Conservation (phyloP, 2,797 vertebrate species). For the Sebastes wilsoni region DNA sequence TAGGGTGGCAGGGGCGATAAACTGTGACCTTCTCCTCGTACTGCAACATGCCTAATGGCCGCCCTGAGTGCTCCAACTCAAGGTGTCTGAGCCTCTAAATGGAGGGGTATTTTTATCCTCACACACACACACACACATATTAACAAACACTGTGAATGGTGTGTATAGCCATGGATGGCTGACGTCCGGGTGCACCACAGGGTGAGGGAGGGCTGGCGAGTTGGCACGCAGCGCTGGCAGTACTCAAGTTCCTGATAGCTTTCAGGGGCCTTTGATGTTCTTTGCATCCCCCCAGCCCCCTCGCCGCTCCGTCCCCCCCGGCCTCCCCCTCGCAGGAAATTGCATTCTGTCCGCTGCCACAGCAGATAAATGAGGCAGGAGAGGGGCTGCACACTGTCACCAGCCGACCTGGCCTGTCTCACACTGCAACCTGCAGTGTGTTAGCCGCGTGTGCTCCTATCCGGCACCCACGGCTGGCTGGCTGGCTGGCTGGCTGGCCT, state of each 20-base stretch:
- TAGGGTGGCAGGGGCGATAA: constrained; percentile 75
- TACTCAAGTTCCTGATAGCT: constrained; percentile 80
- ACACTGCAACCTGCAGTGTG: constrained; percentile 75
- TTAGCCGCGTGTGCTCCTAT: constrained; percentile 72
- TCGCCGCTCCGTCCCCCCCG: constrained; percentile 37
- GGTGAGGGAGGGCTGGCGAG: constrained; percentile 71
- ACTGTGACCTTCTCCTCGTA: constrained; percentile 79
- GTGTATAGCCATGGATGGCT: constrained; percentile 40
- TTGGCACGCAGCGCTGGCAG: constrained; percentile 83
- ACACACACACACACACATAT: constrained; percentile 45
- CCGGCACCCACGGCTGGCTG: constrained; percentile 44
- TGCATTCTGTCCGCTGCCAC: constrained; percentile 82
- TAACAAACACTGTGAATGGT: constrained; percentile 49
- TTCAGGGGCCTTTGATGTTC: constrained; percentile 83
- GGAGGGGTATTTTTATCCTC: constrained; percentile 81
- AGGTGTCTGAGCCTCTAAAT: constrained; percentile 80
- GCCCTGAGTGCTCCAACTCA: constrained; percentile 69
- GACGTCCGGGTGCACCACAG: constrained; percentile 69
- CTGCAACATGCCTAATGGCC: constrained; percentile 76
- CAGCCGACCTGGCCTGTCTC: constrained; percentile 80
- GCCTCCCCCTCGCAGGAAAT: constrained; percentile 85
- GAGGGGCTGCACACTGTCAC: constrained; percentile 79
- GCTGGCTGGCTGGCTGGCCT: constrained; percentile 34
- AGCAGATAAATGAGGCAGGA: constrained; percentile 83
- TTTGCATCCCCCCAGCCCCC: constrained; percentile 71